Evolutionary conservation across 1,140 invertebrate genomes (phyloP), one percentile per base, ranked within the genome.

Genomic region (Tigriopus japonicus): DNA sequence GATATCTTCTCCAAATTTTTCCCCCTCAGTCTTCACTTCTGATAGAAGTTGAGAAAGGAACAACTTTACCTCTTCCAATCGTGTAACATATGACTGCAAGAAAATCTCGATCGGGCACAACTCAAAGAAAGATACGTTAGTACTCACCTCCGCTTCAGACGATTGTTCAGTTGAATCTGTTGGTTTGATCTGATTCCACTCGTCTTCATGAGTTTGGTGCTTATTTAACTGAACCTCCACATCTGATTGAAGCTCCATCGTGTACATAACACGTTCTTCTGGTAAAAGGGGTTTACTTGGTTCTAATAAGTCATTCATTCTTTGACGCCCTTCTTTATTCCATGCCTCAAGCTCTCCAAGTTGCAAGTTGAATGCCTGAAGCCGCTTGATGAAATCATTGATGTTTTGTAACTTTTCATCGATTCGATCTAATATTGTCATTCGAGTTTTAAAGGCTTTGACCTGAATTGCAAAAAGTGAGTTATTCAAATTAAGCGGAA

Each of bases 1-100:
- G 13, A 61, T 52, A 55, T 61, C 59, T 19, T 61, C 59, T 7
- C 59, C 59, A 55, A 56, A 61, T 35, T 61, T 61, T 13, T 49
- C 45, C 5, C 43, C 59, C 24, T 61, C 59, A 15, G 17, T 40
- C 21, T 54, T 51, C 1, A 54, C 59, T 41, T 61, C 59, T 21
- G 14, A 14, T 13, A 52, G 45, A 12, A 61, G 19, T 13, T 35
- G 28, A 35, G 28, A 35, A 3, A 35, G 28, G 9, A 35, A 35
- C 9, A 9, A 35, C 9, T 35, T 35, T 35, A 35, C 28, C 28
- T 35, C 28, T 35, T 9, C 28, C 28, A 35, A 35, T 35, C 28
- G 3, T 35, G 28, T 35, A 35, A 35, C 28, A 9, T 35, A 35
- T 35, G 28, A 3, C 28, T 35, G 28, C 9, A 35, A 35, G 3